These are phyloP conservation scores for Remorina albescens DNA, from an alignment of 2,797 vertebrate species.

Conservation along the genomic window DNA sequence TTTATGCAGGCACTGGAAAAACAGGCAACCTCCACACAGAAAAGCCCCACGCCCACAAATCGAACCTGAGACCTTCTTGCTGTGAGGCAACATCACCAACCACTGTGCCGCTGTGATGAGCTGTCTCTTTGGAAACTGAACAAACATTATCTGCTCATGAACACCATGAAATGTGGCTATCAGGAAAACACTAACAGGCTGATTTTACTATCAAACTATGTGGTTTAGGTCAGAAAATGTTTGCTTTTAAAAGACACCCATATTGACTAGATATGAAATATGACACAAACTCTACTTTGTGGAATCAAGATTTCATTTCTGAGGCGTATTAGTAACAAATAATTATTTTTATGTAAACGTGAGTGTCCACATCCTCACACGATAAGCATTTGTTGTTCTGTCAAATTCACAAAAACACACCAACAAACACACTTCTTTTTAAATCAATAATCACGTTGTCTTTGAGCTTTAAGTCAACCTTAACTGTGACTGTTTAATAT, in stretches of 20 bases:
- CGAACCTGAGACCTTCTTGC: too few relatives aligned
- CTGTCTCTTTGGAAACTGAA: neutral
- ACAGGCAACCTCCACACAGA: too few relatives aligned
- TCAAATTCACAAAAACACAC: neutral
- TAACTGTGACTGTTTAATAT: neutral
- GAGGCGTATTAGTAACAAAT: too few relatives aligned
- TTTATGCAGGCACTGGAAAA: too few relatives aligned
- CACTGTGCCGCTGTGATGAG: too few relatives aligned
- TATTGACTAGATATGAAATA: too few relatives aligned
- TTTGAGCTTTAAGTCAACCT: neutral
- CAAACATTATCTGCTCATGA: neutral
- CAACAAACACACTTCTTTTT: too few relatives aligned
- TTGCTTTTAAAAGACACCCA: too few relatives aligned
- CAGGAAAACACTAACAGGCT: neutral
- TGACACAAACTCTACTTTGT: neutral
- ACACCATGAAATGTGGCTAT: neutral
- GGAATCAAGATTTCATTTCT: neutral
- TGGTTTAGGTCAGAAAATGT: too few relatives aligned
- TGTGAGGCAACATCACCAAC: too few relatives aligned
- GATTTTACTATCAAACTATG: neutral
- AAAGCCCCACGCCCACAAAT: too few relatives aligned
- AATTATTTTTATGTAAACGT: too few relatives aligned
- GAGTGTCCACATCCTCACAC: neutral
- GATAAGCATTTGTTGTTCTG: neutral
- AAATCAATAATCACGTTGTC: neutral